A percentile compares a stretch with the other conserved stretches of the same genome.
Conservation (phyloP, 2,797 vertebrate genomes). For the Neostethus bicornis region DNA sequence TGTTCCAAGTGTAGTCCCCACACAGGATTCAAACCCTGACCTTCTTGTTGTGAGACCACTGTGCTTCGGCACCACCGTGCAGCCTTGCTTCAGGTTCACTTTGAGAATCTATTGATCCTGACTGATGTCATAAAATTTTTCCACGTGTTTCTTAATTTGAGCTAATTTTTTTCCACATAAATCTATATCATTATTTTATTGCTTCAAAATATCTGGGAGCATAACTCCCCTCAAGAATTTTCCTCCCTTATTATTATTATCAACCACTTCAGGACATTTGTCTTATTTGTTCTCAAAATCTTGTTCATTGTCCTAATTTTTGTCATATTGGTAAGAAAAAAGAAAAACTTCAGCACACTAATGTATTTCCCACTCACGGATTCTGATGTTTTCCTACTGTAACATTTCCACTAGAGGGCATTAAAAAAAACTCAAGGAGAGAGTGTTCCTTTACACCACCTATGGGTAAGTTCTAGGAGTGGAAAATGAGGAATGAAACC, state of each 20-base stretch:
- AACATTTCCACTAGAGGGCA: slow-evolving; percentile 59
- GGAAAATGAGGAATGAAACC: not conserved
- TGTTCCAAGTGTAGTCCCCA: too few relatives aligned
- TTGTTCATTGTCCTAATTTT: too few relatives aligned
- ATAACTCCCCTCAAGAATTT: not conserved
- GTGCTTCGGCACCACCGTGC: too few relatives aligned
- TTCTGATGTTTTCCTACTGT: slow-evolving; percentile 4
- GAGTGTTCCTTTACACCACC: slow-evolving; percentile 45
- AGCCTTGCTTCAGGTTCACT: too few relatives aligned
- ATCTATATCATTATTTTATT: not conserved
- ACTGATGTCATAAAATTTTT: not conserved
- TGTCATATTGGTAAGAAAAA: not conserved
- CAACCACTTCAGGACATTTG: not conserved
- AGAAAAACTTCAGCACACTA: slow-evolving; percentile 1
- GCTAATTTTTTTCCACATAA: not conserved
- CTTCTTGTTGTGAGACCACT: too few relatives aligned
- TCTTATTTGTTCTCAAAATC: not conserved
- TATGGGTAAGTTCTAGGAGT: slow-evolving; percentile 33
- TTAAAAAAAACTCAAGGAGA: slow-evolving; percentile 18
- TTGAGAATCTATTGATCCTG: too few relatives aligned
- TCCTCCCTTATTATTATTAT: not conserved
- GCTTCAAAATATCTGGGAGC: not conserved
- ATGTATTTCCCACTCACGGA: slow-evolving; percentile 24
- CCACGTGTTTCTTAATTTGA: not conserved
- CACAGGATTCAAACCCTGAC: too few relatives aligned